These are phyloP conservation scores for Lasioglossum pauxillum DNA, from an alignment of 2,888 invertebrate species.

Conservation along the genomic window DNA sequence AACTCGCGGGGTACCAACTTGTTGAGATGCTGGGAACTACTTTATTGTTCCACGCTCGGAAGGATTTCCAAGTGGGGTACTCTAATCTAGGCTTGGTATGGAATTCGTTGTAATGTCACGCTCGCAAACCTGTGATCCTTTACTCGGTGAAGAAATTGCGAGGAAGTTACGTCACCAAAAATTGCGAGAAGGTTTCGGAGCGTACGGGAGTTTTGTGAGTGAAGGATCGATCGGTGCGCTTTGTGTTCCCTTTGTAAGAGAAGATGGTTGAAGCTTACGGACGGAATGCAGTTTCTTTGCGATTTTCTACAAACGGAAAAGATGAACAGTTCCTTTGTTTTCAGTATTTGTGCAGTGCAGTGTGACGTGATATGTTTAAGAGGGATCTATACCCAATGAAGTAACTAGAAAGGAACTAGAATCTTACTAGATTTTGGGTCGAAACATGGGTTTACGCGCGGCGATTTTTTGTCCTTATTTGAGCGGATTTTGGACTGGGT, in stretches of 20 bases:
- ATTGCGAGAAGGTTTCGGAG: not conserved
- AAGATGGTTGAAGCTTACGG: not conserved
- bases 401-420: too few relatives aligned
- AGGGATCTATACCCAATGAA: too few relatives aligned
- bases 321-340: not conserved
- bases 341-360: not conserved
- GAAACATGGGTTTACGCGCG: too few relatives aligned
- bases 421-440: too few relatives aligned
- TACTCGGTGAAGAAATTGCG: not conserved
- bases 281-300: not conserved
- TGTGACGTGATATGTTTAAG: not conserved
- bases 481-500: too few relatives aligned
- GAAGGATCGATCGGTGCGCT: not conserved
- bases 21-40: conserved; percentile 18
- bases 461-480: too few relatives aligned
- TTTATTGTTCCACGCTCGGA: conserved; percentile 16
- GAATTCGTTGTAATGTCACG: conserved; percentile 1
- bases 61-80: conserved; percentile 6
- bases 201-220: not conserved
- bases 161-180: not conserved
- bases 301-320: not conserved
- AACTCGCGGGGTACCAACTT: conserved; percentile 20
- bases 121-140: not conserved
- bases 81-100: conserved; percentile 9
- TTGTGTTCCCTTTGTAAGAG: not conserved